Evolutionary conservation across 2,797 vertebrate species (phyloP).

Genomic region (Microctenopoma lineatum): DNA sequence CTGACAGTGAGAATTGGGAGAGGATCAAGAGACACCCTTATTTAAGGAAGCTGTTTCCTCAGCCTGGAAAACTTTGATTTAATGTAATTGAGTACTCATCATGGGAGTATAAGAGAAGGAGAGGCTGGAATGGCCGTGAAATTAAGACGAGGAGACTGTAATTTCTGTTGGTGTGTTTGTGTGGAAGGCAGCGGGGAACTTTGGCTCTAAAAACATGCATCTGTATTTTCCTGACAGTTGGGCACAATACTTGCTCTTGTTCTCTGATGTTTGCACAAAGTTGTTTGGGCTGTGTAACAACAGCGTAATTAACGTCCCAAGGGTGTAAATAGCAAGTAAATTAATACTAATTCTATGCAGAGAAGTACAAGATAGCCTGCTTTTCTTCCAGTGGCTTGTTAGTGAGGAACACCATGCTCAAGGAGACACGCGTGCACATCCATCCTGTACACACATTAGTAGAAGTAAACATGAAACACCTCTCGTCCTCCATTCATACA

Average conservation of each 20-base stretch:
- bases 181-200: slow-evolving; percentile 1
- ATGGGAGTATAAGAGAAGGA: slow-evolving; percentile 14
- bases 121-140: slow-evolving; percentile 11
- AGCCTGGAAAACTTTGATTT: slow-evolving; percentile 75
- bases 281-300: slow-evolving; percentile 72
- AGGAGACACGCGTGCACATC: slow-evolving; percentile 9
- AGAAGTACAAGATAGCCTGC: slow-evolving; percentile 74
- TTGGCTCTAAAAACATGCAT: slow-evolving; percentile 20
- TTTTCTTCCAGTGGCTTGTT: slow-evolving; percentile 69
- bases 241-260: slow-evolving; percentile 53
- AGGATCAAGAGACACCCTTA: slow-evolving; percentile 73
- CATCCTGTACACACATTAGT: slow-evolving; percentile 26
- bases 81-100: slow-evolving; percentile 72
- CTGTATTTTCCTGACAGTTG: slow-evolving; percentile 37
- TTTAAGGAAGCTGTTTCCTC: slow-evolving; percentile 74
- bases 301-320: slow-evolving; percentile 76
- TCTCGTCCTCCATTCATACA: slow-evolving; percentile 19
- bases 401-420: slow-evolving; percentile 39
- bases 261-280: slow-evolving; percentile 74
- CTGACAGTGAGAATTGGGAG: slow-evolving; percentile 72
- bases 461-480: slow-evolving; percentile 56
- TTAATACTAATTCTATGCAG: slow-evolving; percentile 80
- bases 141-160: slow-evolving; percentile 27
- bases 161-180: slow-evolving; percentile 14
- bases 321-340: slow-evolving; percentile 76